Evolutionary conservation across 2,888 invertebrate species (phyloP), one percentile per base, ranked within the genome.

Genomic region (Caenorhabditis drosophilae): DNA sequence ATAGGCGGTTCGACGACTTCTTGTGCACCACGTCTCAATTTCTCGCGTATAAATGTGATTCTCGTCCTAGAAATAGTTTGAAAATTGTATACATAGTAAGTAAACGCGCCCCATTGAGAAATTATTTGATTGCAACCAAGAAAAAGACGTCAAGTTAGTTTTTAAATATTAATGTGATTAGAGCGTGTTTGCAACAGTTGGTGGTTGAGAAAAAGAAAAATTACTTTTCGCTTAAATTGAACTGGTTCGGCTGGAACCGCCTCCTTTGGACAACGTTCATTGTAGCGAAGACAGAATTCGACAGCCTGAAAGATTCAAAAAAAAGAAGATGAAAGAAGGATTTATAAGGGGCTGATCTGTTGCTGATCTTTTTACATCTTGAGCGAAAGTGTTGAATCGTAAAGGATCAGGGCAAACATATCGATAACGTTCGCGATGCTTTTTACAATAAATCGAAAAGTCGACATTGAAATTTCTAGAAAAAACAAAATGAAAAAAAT

Each of bases 381-480:
- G 63, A 1, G 67, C 68, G 45, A 63, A 71, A 23, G 62, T 59
- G 22, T 69, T 62, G 40, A 73, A 73, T 20, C 73, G 51, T 15
- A 73, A 34, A 9, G 73, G 73, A 47, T 73, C 58, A 7, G 73
- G 73, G 36, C 73, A 73, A 2, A 73, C 73, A 34, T 68, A 73
- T 12, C 55, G 56, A 44, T 71, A 73, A 0, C 73, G 48, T 27
- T 70, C 73, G 6, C 42, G 38, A 31, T 73, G 67, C 20, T 59
- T 66, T 25, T 67, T 71, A 34, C 73, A 73, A 36, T 73, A 73
- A 0, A 44, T 44, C 2, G 66, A 41, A 44, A 67, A 73, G 58
- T 70, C 73, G 25, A 67, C 53, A 54, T 69, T 56, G 51, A 70
- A 57, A 20, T 57, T 54, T 57, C 71, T n/a, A n/a, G n/a, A n/a